Evolutionary conservation across 2,113 vertebrate species (phyloP).

Genomic region (Lanius ludovicianus): DNA sequence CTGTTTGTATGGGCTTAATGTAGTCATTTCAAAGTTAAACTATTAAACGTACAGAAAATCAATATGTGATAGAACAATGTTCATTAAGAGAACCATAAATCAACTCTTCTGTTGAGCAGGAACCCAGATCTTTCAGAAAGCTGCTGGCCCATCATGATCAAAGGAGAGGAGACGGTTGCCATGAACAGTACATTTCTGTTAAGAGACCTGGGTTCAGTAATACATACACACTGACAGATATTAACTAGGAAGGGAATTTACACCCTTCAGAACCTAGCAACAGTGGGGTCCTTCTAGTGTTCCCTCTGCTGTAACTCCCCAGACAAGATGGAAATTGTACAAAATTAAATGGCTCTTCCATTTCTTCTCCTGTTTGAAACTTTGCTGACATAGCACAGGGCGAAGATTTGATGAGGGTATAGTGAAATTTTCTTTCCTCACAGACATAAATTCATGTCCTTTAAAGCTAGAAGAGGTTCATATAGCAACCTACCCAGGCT

Average conservation of each 20-base stretch:
- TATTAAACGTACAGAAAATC: slow-evolving; percentile 38
- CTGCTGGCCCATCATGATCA: background rate
- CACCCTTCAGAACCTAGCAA: background rate
- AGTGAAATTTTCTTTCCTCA: background rate
- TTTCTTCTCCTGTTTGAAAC: background rate
- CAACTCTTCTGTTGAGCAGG: background rate
- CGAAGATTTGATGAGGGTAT: background rate
- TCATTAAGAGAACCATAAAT: slow-evolving; percentile 4
- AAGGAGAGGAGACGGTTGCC: background rate
- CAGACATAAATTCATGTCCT: background rate
- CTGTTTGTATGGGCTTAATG: background rate
- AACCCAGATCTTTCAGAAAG: background rate
- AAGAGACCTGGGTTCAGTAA: background rate
- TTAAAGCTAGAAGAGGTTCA: background rate
- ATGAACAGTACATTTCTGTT: background rate
- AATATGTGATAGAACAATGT: background rate
- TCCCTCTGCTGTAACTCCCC: background rate
- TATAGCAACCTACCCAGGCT: background rate
- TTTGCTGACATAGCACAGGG: background rate
- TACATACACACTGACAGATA: background rate
- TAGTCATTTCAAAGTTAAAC: slow-evolving; percentile 4
- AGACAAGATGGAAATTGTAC: background rate
- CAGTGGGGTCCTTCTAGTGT: background rate
- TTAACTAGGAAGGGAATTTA: background rate
- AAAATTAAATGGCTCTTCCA: background rate